Evolutionary conservation across 1,140 invertebrate genomes (phyloP).

Genomic region (Musca vetustissima): DNA sequence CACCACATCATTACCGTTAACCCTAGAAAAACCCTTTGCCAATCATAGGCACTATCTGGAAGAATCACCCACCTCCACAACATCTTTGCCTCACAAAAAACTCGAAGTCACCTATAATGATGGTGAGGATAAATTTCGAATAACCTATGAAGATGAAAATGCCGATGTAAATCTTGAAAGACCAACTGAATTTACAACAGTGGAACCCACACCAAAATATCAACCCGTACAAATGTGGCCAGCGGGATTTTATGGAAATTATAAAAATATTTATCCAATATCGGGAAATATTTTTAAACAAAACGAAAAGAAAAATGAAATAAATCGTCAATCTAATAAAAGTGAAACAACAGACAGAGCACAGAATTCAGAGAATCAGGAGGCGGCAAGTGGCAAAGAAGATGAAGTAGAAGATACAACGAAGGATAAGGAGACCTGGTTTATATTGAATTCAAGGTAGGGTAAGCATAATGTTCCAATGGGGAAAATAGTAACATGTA

Average conservation of each 20-base stretch:
- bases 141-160: conserved; percentile 45
- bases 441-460: conserved; percentile 48
- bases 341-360: neutral
- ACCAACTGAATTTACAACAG: neutral
- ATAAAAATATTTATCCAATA: neutral
- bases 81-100: neutral
- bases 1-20: conserved; percentile 8
- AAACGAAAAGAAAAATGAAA: neutral
- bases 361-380: neutral
- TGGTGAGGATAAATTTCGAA: conserved; percentile 27
- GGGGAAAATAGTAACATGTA: too few relatives aligned
- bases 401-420: neutral
- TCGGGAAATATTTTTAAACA: neutral
- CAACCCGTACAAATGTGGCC: neutral
- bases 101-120: conserved; percentile 24
- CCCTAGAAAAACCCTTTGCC: conserved; percentile 3
- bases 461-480: conserved; percentile 2
- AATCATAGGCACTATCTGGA: conserved; percentile 9
- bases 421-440: conserved; percentile 36
- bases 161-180: conserved; percentile 27
- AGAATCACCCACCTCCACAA: neutral
- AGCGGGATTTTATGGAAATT: conserved; percentile 40
- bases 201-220: neutral
- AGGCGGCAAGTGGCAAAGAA: neutral
- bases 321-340: neutral